Evolutionary conservation across 2,888 invertebrate species (phyloP), one percentile per base, ranked within the genome.

Genomic region (Hydrotaea cyrtoneurina): DNA sequence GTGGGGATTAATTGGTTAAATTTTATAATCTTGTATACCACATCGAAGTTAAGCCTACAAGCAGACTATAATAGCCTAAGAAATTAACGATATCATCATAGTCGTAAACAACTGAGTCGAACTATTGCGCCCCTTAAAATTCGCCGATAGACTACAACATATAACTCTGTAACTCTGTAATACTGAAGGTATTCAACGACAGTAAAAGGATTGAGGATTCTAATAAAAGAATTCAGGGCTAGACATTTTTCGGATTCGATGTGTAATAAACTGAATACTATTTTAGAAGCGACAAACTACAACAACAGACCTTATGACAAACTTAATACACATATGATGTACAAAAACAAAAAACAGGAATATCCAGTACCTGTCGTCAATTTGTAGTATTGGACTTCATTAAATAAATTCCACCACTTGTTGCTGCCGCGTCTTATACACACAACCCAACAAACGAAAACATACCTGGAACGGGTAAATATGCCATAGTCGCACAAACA

Each of bases 331-430:
- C 13, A 39, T 21, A 21, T 21, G 17, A 5, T 21, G 46, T 0
- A 36, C 8, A 21, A 19, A 62, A 31, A 31, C 2, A 31, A 31
- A 46, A 78, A 84, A 85, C 85, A 82, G 73, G 85, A 82, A 85
- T 85, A 79, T 74, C 85, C 73, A 85, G 78, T 84, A 15, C 66
- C 50, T 50, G 57, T 71, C 43, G 62, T 55, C 80, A 39, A 75
- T 46, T 46, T 62, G 69, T 69, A 43, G 43, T 43, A 66, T 39
- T 39, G 69, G 46, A 69, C 69, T 69, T 69, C 69, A 69, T 69
- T 69, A 69, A 69, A 69, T 3, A 69, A 69, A 69, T 69, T 17
- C 66, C 66, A 66, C 19, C 66, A 39, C 39, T 66, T 43, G 19
- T 19, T 19, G 66, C 36, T 43, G 21, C n/a, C n/a, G 15, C 17